Base-by-base conservation (phyloP, 2,797 vertebrate species). In the Esox lucius region DNA sequence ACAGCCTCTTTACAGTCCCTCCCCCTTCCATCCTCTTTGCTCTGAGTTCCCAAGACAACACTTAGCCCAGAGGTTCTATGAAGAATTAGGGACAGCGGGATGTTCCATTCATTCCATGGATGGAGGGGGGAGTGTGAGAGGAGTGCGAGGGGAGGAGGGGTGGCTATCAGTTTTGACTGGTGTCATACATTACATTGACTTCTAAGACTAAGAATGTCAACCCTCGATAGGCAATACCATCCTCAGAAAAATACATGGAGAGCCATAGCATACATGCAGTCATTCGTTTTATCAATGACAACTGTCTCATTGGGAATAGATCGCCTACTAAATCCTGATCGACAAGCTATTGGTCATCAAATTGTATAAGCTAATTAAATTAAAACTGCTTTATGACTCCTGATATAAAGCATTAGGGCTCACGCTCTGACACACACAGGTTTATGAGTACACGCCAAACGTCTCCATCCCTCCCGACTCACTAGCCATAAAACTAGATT, bases 401-500 rank as follows among this genome's bases (percentile, higher is more conserved):
- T 79, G 13, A 80, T 87, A 77, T 83, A 83, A 87, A 81, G 87
- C 77, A 83, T 90, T 85, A 86, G 79, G 78, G 81, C 81, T 77
- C 84, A 84, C 77, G 80, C 81, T 83, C 86, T 80, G 69, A 22
- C 65, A 90, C 75, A 86, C 83, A 77, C 75, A 86, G 84, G 89
- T 91, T 91, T 90, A 90, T 88, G 86, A 90, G 84, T 53, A 69
- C 13, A 73, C 83, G 77, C 79, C 85, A 91, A 91, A 92, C 85
- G 90, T 86, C 84, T 87, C 83, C 77, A 71, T 80, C 86, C 84
- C 66, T 86, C 61, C 84, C 84, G 71, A 81, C 87, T 87, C 89
- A 86, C 86, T 86, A 83, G 86, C 91, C 87, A 91, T 92, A 94
- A 94, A 93, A 94, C 91, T 87, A 91, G 91, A 93, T 94, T 93